Evolutionary conservation across 2,113 vertebrate species (phyloP).

Genomic region (Aptenodytes patagonicus): DNA sequence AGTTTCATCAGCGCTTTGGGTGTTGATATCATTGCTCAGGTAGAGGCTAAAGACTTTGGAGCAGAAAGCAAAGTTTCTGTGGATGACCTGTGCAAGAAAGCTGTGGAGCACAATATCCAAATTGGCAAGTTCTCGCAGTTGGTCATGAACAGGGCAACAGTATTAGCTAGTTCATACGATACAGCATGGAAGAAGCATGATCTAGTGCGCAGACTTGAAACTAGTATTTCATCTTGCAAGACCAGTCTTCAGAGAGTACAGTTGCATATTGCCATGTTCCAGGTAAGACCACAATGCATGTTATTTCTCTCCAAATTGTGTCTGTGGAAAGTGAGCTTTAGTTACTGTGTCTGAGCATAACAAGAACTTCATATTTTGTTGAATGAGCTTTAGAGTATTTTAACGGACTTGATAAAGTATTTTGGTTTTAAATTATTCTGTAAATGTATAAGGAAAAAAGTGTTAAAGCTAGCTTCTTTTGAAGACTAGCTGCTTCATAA

Average conservation of each 20-base stretch:
- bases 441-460: background rate
- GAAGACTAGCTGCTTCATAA: background rate
- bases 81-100: conserved; percentile 95
- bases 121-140: conserved; percentile 85
- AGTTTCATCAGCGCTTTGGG: conserved; percentile 92
- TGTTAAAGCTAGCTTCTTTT: background rate
- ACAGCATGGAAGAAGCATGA: conserved; percentile 97
- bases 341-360: background rate
- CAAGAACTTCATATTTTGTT: accelerated
- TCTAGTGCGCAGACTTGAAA: conserved; percentile 88
- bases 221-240: conserved; percentile 89
- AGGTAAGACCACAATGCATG: conserved; percentile 68
- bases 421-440: background rate
- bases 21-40: conserved; percentile 90
- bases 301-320: accelerated
- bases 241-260: conserved; percentile 93
- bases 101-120: conserved; percentile 91
- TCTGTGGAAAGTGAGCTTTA: background rate
- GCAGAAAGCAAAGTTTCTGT: conserved; percentile 94
- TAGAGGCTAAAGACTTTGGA: conserved; percentile 96
- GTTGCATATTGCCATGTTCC: conserved; percentile 95
- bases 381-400: background rate
- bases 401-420: background rate
- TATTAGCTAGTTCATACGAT: conserved; percentile 92
- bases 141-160: conserved; percentile 91